Conservation (phyloP, 2,888 invertebrate genomes). For the Acrocyrtus sp. region DNA sequence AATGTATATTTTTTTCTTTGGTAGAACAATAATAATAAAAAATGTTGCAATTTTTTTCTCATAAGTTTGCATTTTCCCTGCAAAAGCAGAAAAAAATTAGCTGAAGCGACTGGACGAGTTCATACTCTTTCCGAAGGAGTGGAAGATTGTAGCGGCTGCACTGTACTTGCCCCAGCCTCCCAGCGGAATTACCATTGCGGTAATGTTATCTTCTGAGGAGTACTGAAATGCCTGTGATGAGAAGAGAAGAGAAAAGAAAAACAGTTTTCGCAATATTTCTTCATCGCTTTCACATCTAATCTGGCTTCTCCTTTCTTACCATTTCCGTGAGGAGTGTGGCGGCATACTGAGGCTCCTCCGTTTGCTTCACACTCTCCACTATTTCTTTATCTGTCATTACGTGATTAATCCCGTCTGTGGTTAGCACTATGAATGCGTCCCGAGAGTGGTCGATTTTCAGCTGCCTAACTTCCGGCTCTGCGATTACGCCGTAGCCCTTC, state of each 20-base stretch:
- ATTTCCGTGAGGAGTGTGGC: conserved; percentile 67
- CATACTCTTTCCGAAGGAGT: conserved; percentile 61
- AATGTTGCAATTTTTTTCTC: no score
- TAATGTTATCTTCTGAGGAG: conserved; percentile 69
- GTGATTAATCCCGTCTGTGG: conserved; percentile 69
- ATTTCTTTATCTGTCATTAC: conserved; percentile 69
- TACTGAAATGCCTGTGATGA: conserved; percentile 68
- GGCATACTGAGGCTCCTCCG: conserved; percentile 67
- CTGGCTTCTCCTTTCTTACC: conserved; percentile 34
- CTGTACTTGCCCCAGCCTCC: conserved; percentile 68
- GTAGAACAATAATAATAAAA: no score
- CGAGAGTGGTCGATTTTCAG: conserved; percentile 66
- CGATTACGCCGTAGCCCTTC: conserved; percentile 68
- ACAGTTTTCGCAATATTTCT: not conserved
- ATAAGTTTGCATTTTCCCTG: not conserved
- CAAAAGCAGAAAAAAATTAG: no score
- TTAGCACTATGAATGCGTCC: conserved; percentile 68
- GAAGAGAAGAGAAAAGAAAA: conserved; percentile 4
- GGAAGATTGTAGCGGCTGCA: conserved; percentile 61
- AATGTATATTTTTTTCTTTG: no score
- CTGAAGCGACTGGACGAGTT: conserved; percentile 60
- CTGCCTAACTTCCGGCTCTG: conserved; percentile 66
- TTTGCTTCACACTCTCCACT: conserved; percentile 67
- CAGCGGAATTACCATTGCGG: conserved; percentile 68
- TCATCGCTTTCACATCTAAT: not conserved